Conservation (phyloP, 2,797 vertebrate genomes). For the Peromyscus melanophrys region DNA sequence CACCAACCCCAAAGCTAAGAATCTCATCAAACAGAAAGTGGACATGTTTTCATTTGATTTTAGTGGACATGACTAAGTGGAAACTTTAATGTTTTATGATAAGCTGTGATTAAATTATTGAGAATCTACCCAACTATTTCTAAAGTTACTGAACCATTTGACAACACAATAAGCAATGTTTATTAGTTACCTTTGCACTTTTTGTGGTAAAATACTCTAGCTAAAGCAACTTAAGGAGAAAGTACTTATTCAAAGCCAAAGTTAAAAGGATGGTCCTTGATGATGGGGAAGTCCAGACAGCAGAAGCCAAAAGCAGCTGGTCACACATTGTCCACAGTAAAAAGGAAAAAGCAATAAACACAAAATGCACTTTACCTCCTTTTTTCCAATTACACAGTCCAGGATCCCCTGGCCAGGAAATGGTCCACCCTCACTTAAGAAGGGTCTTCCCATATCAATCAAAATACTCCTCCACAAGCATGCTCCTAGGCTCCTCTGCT, state of each 20-base stretch:
- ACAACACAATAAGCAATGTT: not conserved
- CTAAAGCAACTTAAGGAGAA: not conserved
- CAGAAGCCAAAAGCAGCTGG: not conserved
- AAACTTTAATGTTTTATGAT: not conserved
- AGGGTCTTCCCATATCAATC: not conserved
- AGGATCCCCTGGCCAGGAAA: not conserved
- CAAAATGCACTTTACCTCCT: not conserved
- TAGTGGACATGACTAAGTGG: not conserved
- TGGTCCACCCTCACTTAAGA: too few relatives aligned
- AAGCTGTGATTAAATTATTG: not conserved
- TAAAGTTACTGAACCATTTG: not conserved
- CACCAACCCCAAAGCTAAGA: not conserved
- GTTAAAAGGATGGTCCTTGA: not conserved
- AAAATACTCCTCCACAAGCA: not conserved
- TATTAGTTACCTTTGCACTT: not conserved
- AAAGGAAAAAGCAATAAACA: not conserved
- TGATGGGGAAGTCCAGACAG: not conserved
- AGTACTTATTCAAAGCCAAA: not conserved
- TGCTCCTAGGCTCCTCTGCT: not conserved
- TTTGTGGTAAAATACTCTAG: not conserved
- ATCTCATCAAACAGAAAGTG: not conserved
- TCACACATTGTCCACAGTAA: too few relatives aligned
- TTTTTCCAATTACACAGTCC: not conserved
- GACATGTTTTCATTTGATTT: not conserved
- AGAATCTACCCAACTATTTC: not conserved